These are phyloP conservation scores for Mayetiola destructor DNA, from an alignment of 2,888 invertebrate species.

Conservation along the genomic window DNA sequence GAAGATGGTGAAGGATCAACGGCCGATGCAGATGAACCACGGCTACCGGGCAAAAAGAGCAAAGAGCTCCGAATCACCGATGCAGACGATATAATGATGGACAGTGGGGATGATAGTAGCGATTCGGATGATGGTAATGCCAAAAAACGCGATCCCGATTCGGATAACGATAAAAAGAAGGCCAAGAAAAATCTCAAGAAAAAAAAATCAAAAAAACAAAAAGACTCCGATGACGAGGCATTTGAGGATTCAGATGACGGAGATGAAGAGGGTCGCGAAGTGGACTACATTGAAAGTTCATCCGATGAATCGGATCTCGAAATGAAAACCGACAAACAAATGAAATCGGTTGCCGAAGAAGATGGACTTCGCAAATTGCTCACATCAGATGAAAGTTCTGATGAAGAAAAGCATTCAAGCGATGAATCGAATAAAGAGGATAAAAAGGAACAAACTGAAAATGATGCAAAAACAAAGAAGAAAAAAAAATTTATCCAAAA, in stretches of 20 bases:
- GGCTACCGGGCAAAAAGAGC: constrained; percentile 37
- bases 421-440: constrained; percentile 61
- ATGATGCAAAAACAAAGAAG: constrained; percentile 44
- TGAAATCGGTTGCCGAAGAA: constrained; percentile 82
- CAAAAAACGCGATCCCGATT: constrained; percentile 44
- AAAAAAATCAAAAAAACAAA: constrained; percentile 64
- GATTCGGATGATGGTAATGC: constrained; percentile 47
- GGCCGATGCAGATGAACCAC: constrained; percentile 46
- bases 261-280: constrained; percentile 87
- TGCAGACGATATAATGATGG: constrained; percentile 78
- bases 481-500: constrained; percentile 41
- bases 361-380: constrained; percentile 72
- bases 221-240: constrained; percentile 75
- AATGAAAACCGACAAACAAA: constrained; percentile 53
- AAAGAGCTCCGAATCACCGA: constrained; percentile 74
- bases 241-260: constrained; percentile 87
- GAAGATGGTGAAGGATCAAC: constrained; percentile 51
- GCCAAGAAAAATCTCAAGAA: constrained; percentile 43
- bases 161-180: constrained; percentile 46
- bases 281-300: constrained; percentile 83
- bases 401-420: constrained; percentile 63
- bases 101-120: constrained; percentile 51
- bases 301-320: constrained; percentile 54
- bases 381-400: constrained; percentile 76
- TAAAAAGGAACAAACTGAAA: constrained; percentile 45